phyloP scores from a whole-genome alignment of 2,797 vertebrate genomes.

The Bradypodion ventrale region DNA sequence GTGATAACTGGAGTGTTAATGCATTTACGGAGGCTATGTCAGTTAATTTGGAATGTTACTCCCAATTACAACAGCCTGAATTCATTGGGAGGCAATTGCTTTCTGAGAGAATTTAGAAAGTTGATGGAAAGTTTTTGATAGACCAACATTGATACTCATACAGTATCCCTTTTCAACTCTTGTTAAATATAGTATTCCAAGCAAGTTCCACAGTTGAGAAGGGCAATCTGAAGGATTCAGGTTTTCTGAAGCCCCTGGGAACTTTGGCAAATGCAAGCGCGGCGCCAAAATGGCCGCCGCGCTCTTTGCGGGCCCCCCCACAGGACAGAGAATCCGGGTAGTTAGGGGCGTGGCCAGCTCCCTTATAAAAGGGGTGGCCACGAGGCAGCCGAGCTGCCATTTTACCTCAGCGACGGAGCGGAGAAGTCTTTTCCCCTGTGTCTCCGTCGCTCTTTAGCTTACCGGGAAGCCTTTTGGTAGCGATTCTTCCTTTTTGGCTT shows the following conservation, averaged over 20 bases:
- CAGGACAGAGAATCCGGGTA: too few species aligned
- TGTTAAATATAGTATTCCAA: slow-evolving; percentile 42
- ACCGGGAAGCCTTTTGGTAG: too few species aligned
- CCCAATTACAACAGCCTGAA: slow-evolving; percentile 45
- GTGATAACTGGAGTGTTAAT: slow-evolving; percentile 39
- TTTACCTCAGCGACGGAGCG: too few species aligned
- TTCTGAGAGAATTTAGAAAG: slow-evolving; percentile 17
- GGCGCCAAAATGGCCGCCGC: too few species aligned
- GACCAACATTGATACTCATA: neutral
- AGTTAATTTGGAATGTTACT: slow-evolving; percentile 44
- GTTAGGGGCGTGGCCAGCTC: too few species aligned
- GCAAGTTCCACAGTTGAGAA: slow-evolving; percentile 28
- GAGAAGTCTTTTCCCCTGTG: too few species aligned
- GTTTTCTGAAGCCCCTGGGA: neutral
- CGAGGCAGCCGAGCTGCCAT: too few species aligned
- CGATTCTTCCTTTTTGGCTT: too few species aligned
- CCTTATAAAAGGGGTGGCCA: too few species aligned
- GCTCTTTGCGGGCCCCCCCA: too few species aligned
- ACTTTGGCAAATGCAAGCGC: neutral
- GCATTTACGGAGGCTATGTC: neutral
- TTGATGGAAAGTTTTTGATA: slow-evolving; percentile 26
- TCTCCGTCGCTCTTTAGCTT: too few species aligned
- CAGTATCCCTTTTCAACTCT: neutral
- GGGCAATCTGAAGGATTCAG: slow-evolving; percentile 16
- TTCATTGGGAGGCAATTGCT: slow-evolving; percentile 1